Evolutionary conservation across 2,888 invertebrate species (phyloP), one percentile per base, ranked within the genome.

Genomic region (Steinernema scapterisci): DNA sequence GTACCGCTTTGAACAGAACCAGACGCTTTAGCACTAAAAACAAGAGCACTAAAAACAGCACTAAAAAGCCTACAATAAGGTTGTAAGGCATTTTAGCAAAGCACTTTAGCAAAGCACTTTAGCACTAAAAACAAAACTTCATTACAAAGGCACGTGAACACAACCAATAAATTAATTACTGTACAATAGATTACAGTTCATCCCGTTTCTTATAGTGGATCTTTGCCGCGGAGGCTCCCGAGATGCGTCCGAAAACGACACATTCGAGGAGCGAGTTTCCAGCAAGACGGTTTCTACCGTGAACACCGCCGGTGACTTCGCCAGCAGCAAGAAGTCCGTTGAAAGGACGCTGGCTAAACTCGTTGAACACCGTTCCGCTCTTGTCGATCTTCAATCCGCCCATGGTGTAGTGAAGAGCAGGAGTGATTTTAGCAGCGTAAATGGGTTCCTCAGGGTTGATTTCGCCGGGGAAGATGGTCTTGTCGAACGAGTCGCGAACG

Each of bases 261-360:
- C 87, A 87, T 74, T 87, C 87, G 52, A 87, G 75, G 25, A 87
- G 82, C 0, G 87, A 87, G 77, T 87, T 87, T 74, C 87, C 87
- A 48, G 85, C 87, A 23, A 87, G 80, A 19, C 87, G 81, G 73
- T 87, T 87, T 21, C 81, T 78, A 1, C 87, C 87, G 76, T 87
- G 87, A 0, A 87, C 86, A 19, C 87, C 87, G 5, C 87, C 87
- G n/a, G 85, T 84, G 25, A 87, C 87, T 78, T 87, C 87, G 45
- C 87, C 87, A 38, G 87, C 87, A 6, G 87, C 87, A 27, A 82
- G 78, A 6, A 87, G 79, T n/a, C 86, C 86, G 48, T 77, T 74
- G 72, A 87, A 85, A n/a, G 85, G 80, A 44, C 80, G 76, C 45
- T 78, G 77, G 76, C 80, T 80, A 73, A 83, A 82, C 74, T 85